These are phyloP conservation scores for Nesoenas mayeri DNA, from an alignment of 2,113 vertebrate species.

Conservation along the genomic window DNA sequence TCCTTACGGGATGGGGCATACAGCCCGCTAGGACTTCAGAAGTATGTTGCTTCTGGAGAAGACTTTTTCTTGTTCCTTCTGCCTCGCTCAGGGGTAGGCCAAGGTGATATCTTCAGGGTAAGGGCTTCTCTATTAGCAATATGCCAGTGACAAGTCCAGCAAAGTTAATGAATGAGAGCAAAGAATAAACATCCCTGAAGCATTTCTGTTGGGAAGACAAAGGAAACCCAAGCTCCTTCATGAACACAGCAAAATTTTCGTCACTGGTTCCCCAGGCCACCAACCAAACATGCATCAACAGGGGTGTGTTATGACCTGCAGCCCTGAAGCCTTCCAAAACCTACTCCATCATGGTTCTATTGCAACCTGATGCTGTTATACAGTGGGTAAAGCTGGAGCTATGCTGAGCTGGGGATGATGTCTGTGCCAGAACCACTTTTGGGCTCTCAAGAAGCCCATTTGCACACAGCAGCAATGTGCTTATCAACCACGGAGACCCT, in stretches of 20 bases:
- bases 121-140: background rate
- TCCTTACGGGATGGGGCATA: background rate
- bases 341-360: background rate
- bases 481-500: background rate
- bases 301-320: background rate
- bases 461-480: background rate
- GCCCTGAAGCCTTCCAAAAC: background rate
- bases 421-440: background rate
- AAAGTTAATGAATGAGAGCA: background rate
- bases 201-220: background rate
- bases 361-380: background rate
- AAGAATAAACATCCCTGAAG: background rate
- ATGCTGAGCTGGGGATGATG: background rate
- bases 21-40: background rate
- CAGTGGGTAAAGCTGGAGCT: background rate
- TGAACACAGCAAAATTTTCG: background rate
- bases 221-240: background rate
- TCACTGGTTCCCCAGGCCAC: background rate
- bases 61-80: background rate
- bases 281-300: background rate
- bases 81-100: background rate
- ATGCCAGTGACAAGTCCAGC: background rate
- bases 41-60: background rate
- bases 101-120: background rate
- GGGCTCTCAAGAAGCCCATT: background rate